Evolutionary conservation across 1,140 invertebrate genomes (phyloP), one percentile per base, ranked within the genome.

Genomic region (Nomia melanderi): DNA sequence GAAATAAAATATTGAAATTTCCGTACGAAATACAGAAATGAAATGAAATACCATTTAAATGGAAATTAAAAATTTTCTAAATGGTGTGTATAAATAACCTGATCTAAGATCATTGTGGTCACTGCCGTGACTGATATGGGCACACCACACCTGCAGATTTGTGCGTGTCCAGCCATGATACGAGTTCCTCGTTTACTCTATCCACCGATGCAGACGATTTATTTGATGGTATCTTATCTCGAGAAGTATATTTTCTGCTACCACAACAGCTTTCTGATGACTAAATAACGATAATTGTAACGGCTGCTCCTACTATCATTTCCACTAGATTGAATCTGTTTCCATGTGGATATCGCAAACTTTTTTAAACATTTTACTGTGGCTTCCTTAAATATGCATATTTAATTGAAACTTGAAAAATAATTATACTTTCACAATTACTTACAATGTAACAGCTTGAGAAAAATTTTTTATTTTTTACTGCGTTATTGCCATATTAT

Each of bases 81-180:
- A 12, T 20, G 25, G 27, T 57, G n/a, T 29, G n/a, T 20, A 6
- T 25, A 39, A 39, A 39, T n/a, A 39, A 11, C 12, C 14, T 62
- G 59, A 62, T 62, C 12, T 14, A 39, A 62, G 59, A 36, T n/a
- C 23, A 14, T 41, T 23, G 11, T n/a, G 59, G 9, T 62, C 33
- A 41, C 33, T 9, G 0, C 11, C n/a, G 59, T 62, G 59, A 62
- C 33, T 23, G 33, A 62, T 62, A 41, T 23, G 59, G 5, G 20
- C 59, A 39, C n/a, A 33, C n/a, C 59, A 39, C 59, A 25, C 33
- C 59, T 62, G 33, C 59, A 62, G 59, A 62, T 39, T 62, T 33
- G 33, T 62, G 33, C 59, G 20, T 41, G 33, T 11, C 23, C 33
- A 9, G 6, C n/a, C 3, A n/a, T 41, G 59, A 62, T 62, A 62